phyloP scores from a whole-genome alignment of 35 echinoderm and acorn worm genomes.

The Lytechinus pictus region DNA sequence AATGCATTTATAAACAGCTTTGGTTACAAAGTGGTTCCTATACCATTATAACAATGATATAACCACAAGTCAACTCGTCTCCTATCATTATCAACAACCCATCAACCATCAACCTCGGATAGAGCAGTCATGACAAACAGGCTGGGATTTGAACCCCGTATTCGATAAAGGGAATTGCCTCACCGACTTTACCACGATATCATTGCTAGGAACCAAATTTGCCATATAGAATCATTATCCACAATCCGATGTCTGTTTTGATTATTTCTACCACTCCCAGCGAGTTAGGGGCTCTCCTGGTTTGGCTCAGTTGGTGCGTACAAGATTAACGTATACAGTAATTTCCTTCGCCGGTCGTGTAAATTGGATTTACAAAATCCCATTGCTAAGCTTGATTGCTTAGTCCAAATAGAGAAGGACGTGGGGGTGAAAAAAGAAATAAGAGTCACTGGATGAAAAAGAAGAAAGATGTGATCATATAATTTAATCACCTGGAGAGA shows the following conservation, averaged over 20 bases:
- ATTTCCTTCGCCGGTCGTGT: slow-evolving; percentile 8
- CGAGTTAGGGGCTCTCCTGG: background rate
- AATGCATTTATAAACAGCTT: too few species aligned
- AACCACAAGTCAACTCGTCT: too few species aligned
- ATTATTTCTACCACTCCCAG: background rate
- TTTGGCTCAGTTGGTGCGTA: background rate
- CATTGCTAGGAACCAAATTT: too few species aligned
- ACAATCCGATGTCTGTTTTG: background rate
- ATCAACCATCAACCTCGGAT: too few species aligned
- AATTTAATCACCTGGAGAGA: background rate
- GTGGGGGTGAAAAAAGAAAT: background rate
- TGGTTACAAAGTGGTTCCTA: too few species aligned
- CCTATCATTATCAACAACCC: too few species aligned
- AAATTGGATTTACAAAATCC: slow-evolving; percentile 14
- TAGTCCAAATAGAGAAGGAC: background rate
- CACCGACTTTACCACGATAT: too few species aligned
- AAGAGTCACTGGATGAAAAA: background rate
- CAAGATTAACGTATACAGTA: slow-evolving; percentile 19
- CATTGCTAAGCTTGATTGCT: slow-evolving; percentile 18
- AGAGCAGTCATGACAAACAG: too few species aligned
- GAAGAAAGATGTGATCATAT: background rate
- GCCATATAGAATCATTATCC: too few species aligned
- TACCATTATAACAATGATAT: too few species aligned
- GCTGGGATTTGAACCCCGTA: too few species aligned
- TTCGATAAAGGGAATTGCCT: too few species aligned